phyloP scores from a whole-genome alignment of 1,140 invertebrate species.

The Zaprionus taronus region DNA sequence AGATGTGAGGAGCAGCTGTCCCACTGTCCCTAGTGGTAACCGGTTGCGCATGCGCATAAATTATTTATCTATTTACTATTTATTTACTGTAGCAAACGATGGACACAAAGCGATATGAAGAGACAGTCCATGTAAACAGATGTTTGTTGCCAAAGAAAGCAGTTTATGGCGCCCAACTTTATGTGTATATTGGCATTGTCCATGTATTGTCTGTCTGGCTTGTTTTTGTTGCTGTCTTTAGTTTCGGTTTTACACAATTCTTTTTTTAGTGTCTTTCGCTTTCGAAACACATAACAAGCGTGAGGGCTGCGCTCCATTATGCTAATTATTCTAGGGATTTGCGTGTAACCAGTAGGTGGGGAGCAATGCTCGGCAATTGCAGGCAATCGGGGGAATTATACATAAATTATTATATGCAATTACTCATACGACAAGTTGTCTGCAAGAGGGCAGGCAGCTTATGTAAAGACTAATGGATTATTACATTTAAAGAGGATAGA shows the following conservation, averaged over 20 bases:
- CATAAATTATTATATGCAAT: background rate
- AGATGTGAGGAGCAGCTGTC: constrained; percentile 35
- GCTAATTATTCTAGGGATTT: constrained; percentile 35
- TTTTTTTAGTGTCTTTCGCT: constrained; percentile 35
- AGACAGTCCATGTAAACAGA: constrained; percentile 37
- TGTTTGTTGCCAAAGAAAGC: constrained; percentile 64
- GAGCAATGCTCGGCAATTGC: background rate
- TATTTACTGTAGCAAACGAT: constrained; percentile 43
- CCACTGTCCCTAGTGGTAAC: constrained; percentile 10
- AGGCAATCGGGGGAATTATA: background rate
- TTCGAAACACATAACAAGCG: constrained; percentile 38
- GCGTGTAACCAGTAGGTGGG: background rate
- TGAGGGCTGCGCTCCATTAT: constrained; percentile 15
- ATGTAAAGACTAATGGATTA: background rate
- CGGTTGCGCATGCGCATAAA: constrained; percentile 53
- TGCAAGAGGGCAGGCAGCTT: background rate
- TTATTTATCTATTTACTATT: constrained; percentile 43
- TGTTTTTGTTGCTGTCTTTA: background rate
- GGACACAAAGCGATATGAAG: constrained; percentile 30
- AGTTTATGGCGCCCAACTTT: constrained; percentile 28
- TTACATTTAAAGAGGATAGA: background rate
- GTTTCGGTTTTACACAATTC: constrained; percentile 38
- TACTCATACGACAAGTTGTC: constrained; percentile 1
- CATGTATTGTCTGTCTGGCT: constrained; percentile 10
- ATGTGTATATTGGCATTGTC: background rate